Conservation (phyloP, 1,140 invertebrate species). For the Ceratitis capitata region DNA sequence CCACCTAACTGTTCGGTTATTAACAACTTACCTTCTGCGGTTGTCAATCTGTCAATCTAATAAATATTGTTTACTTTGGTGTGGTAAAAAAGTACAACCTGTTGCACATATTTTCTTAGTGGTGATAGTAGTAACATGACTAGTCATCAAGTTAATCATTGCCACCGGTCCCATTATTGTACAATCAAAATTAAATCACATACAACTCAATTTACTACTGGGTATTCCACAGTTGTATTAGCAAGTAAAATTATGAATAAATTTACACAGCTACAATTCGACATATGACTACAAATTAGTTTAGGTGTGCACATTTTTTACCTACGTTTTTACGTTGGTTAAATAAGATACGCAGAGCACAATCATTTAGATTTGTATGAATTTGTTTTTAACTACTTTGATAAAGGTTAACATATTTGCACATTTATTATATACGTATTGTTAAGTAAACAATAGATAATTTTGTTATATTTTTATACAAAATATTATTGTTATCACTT, state of each 20-base stretch:
- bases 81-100: too few relatives aligned
- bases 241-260: not conserved
- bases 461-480: not conserved
- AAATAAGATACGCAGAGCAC: not conserved
- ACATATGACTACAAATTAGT: not conserved
- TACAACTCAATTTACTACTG: not conserved
- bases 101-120: too few relatives aligned
- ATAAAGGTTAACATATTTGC: not conserved
- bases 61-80: too few relatives aligned
- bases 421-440: too few relatives aligned
- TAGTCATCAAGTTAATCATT: too few relatives aligned
- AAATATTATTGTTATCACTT: not conserved
- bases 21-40: slow-evolving; percentile 8
- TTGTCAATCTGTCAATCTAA: too few relatives aligned
- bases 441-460: not conserved
- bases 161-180: too few relatives aligned
- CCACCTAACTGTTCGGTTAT: too few relatives aligned
- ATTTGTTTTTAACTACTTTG: not conserved
- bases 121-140: too few relatives aligned
- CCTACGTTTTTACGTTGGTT: not conserved
- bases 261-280: too few relatives aligned
- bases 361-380: not conserved
- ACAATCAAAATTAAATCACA: too few relatives aligned
- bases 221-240: not conserved
- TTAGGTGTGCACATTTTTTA: not conserved